These are phyloP conservation scores for Xyrichtys novacula DNA, from an alignment of 2,797 vertebrate species.

Conservation along the genomic window DNA sequence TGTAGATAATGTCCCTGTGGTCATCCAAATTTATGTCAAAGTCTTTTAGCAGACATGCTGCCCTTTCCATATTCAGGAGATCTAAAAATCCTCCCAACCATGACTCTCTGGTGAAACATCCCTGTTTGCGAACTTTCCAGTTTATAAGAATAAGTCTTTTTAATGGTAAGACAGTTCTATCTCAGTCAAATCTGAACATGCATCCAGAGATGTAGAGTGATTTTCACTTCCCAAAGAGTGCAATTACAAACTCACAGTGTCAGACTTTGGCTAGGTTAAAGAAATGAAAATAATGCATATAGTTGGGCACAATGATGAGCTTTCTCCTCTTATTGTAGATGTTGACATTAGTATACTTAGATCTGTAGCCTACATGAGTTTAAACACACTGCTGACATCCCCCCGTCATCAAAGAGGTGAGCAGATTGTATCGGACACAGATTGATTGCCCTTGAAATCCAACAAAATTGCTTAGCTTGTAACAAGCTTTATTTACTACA, in stretches of 20 bases:
- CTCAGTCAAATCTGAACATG: not conserved
- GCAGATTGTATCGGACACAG: constrained; percentile 67
- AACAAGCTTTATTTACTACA: constrained; percentile 79
- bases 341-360: not conserved
- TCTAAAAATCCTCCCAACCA: too few species aligned
- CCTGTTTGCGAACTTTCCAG: too few species aligned
- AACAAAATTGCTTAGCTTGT: constrained; percentile 70
- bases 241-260: not conserved
- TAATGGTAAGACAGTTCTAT: too few species aligned
- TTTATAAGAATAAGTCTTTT: too few species aligned
- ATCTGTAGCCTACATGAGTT: constrained; percentile 12
- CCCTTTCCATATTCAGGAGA: too few species aligned
- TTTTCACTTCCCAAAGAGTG: not conserved
- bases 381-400: constrained; percentile 29
- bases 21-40: too few species aligned
- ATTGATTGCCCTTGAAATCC: constrained; percentile 79
- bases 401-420: constrained; percentile 49
- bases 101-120: too few species aligned
- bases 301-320: not conserved
- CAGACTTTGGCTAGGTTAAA: not conserved
- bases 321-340: not conserved
- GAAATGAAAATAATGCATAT: not conserved
- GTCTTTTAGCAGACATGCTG: too few species aligned
- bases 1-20: too few species aligned
- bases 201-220: not conserved